Conservation (phyloP, 2,113 vertebrate genomes). For the Tauraco erythrolophus region DNA sequence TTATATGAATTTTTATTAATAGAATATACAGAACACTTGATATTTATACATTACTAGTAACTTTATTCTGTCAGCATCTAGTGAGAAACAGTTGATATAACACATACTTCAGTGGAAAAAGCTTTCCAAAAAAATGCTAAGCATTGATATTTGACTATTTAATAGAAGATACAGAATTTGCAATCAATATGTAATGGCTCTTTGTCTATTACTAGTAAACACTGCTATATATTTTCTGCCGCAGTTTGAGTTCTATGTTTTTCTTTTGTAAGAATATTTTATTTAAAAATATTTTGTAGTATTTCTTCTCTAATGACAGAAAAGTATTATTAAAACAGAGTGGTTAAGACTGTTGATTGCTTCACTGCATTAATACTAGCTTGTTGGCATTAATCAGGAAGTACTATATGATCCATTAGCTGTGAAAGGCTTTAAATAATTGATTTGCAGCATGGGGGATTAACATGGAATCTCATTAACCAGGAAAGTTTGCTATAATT, state of each 20-base stretch:
- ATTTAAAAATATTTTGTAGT: neutral
- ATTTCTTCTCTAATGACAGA: neutral
- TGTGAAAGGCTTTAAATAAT: slow-evolving; percentile 74
- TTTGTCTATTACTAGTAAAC: neutral
- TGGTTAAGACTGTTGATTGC: slow-evolving; percentile 40
- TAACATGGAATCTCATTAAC: slow-evolving; percentile 68
- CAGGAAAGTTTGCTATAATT: slow-evolving; percentile 57
- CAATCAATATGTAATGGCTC: neutral
- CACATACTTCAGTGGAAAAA: neutral
- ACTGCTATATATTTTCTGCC: neutral
- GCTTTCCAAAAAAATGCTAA: neutral
- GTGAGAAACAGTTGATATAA: neutral
- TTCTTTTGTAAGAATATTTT: neutral
- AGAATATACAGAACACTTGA: neutral
- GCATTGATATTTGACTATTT: neutral
- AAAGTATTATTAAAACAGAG: slow-evolving; percentile 8
- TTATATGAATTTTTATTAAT: neutral
- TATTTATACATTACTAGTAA: neutral
- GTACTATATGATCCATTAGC: slow-evolving; percentile 69
- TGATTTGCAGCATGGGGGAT: slow-evolving; percentile 65
- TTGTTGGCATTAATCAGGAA: slow-evolving; percentile 68
- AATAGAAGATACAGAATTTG: neutral
- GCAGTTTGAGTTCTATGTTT: neutral
- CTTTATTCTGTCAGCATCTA: neutral
- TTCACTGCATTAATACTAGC: slow-evolving; percentile 50